Conservation (phyloP, 2,113 vertebrate species). For the Larimichthys polyactis region DNA sequence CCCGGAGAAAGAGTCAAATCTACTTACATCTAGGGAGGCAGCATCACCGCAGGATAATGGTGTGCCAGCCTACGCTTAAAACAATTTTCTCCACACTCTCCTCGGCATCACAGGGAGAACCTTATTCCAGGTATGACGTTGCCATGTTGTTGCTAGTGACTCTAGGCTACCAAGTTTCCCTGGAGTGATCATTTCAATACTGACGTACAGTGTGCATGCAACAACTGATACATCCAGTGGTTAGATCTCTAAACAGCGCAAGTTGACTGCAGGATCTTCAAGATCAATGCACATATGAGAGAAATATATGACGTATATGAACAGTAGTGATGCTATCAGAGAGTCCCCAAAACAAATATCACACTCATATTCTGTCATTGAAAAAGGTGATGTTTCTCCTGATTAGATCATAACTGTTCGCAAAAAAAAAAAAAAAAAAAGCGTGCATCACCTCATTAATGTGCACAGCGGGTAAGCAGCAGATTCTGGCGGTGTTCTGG, state of each 20-base stretch:
- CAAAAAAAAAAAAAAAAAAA: neutral
- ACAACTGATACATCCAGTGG: neutral
- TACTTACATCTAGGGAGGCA: conserved; percentile 5
- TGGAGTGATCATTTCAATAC: neutral
- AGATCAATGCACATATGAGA: neutral
- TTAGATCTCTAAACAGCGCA: neutral
- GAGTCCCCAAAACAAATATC: neutral
- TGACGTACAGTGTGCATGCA: neutral
- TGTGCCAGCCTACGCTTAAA: conserved; percentile 4
- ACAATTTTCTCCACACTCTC: neutral
- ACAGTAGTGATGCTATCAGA: neutral
- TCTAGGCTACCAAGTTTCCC: conserved; percentile 28
- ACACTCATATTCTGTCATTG: neutral
- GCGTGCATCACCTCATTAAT: conserved; percentile 15
- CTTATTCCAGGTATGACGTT: conserved; percentile 36
- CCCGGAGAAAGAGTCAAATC: neutral
- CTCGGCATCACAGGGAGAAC: conserved; percentile 12
- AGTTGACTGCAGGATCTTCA: no score
- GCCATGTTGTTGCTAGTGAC: conserved; percentile 44
- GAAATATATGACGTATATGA: no score
- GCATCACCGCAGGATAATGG: conserved; percentile 24
- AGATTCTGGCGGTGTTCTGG: conserved; percentile 38
- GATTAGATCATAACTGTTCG: conserved; percentile 29
- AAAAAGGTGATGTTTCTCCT: neutral
- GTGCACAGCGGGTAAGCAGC: conserved; percentile 42